Percentiles rank a stretch among this genome's conserved stretches.
Conservation (phyloP, 1,140 invertebrate species). For the Halesus radiatus region DNA sequence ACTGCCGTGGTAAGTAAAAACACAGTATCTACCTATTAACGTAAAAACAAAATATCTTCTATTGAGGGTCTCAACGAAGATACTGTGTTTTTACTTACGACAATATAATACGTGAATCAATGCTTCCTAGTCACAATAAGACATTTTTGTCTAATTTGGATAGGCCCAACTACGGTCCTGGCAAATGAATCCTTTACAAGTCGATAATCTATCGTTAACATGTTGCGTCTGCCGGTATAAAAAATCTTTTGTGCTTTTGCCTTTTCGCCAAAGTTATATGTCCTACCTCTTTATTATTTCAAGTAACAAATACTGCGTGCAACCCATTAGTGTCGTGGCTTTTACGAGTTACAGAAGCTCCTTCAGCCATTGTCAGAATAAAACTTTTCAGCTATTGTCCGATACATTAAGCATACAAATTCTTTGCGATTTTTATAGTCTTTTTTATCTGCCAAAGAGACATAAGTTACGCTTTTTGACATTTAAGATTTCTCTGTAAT, state of each 20-base stretch:
- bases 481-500: neutral
- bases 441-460: neutral
- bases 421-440: constrained; percentile 19
- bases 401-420: constrained; percentile 21
- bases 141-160: no score
- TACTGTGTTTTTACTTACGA: no score
- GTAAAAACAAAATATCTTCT: no score
- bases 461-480: neutral
- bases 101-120: no score
- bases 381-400: constrained; percentile 36
- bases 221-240: constrained; percentile 43
- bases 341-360: constrained; percentile 51
- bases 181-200: constrained; percentile 42
- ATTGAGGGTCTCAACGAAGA: no score
- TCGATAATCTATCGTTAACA: constrained; percentile 48
- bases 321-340: constrained; percentile 54
- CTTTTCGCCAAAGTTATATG: constrained; percentile 40
- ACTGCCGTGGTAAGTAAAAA: no score
- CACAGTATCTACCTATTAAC: no score
- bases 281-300: constrained; percentile 45
- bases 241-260: constrained; percentile 39
- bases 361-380: constrained; percentile 18
- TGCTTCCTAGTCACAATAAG: no score
- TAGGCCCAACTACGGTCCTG: neutral
- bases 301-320: constrained; percentile 46